These are phyloP conservation scores for Clytia hemisphaerica DNA, from an alignment of 30 jellyfish, hydroid and myxozoan genomes.

Conservation along the genomic window DNA sequence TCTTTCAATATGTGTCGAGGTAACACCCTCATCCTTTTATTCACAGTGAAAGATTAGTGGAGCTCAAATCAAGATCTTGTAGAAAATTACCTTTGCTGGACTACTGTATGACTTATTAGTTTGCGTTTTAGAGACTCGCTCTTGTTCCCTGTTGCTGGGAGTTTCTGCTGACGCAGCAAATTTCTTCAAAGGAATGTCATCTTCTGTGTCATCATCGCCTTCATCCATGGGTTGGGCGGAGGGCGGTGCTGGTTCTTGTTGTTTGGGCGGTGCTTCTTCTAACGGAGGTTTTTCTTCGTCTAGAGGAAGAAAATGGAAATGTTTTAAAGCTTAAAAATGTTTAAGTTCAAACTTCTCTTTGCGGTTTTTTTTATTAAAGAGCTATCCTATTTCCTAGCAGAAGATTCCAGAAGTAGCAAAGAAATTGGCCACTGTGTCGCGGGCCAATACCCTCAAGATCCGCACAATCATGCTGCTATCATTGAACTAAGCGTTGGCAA, in stretches of 20 bases:
- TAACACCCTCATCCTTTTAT: too few species aligned
- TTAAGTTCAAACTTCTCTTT: neutral
- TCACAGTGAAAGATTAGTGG: too few species aligned
- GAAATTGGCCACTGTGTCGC: neutral
- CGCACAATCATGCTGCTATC: too few species aligned
- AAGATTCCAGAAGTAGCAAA: neutral
- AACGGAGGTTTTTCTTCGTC: slow-evolving; percentile 17
- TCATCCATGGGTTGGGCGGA: slow-evolving; percentile 17
- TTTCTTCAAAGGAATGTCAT: slow-evolving; percentile 45
- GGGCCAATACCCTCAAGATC: neutral
- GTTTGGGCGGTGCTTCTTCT: slow-evolving; percentile 17
- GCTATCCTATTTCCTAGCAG: neutral
- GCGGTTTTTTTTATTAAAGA: neutral
- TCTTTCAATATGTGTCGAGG: too few species aligned
- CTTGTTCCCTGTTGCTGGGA: slow-evolving; percentile 1
- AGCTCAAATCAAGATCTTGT: too few species aligned
- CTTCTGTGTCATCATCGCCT: slow-evolving; percentile 14
- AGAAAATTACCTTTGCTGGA: too few species aligned
- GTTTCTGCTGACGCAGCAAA: slow-evolving; percentile 49
- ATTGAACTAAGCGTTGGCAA: too few species aligned
- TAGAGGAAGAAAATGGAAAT: too few species aligned
- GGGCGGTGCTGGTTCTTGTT: slow-evolving; percentile 21
- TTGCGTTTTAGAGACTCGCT: too few species aligned
- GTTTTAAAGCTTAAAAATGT: too few species aligned
- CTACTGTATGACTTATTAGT: too few species aligned